Conservation (phyloP, 1,140 invertebrate species). For the Drosophila teissieri region DNA sequence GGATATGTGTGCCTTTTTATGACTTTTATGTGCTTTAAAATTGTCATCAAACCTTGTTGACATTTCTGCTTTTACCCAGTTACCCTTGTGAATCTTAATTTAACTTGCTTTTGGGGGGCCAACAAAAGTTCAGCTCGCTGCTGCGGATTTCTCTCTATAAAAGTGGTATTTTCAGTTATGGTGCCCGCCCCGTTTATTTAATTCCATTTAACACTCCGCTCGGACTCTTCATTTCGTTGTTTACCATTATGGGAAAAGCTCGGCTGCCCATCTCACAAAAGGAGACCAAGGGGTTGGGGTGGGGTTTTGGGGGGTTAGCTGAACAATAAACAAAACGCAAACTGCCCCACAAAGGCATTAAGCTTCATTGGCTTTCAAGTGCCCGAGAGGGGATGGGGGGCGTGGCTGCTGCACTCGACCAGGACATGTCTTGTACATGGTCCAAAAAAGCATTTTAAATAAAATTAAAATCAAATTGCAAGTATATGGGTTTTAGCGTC, state of each 20-base stretch:
- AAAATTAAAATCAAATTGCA: slow-evolving; percentile 80
- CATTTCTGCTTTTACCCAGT: slow-evolving; percentile 35
- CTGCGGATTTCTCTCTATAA: not conserved
- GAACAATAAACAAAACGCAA: slow-evolving; percentile 44
- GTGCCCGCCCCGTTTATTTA: slow-evolving; percentile 23
- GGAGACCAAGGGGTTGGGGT: not conserved
- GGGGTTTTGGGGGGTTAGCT: not conserved
- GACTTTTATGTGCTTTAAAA: slow-evolving; percentile 63
- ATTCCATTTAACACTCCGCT: slow-evolving; percentile 48
- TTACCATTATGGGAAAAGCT: slow-evolving; percentile 30
- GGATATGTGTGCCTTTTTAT: slow-evolving; percentile 56
- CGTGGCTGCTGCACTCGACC: slow-evolving; percentile 6
- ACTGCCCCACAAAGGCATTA: slow-evolving; percentile 56
- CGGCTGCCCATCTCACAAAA: slow-evolving; percentile 17
- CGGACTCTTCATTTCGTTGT: slow-evolving; percentile 47
- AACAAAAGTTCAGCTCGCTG: not conserved
- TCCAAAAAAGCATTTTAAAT: slow-evolving; percentile 80
- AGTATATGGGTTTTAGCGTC: slow-evolving; percentile 32
- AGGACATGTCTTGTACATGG: slow-evolving; percentile 47
- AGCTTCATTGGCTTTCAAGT: slow-evolving; percentile 71
- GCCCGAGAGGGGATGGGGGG: not conserved
- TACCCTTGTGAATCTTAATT: slow-evolving; percentile 56
- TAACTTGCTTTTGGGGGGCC: slow-evolving; percentile 36
- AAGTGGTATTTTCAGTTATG: slow-evolving; percentile 7
- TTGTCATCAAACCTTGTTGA: slow-evolving; percentile 56